Evolutionary conservation across 1,140 invertebrate species (phyloP), one percentile per base, ranked within the genome.

Genomic region (Ruditapes philippinarum): DNA sequence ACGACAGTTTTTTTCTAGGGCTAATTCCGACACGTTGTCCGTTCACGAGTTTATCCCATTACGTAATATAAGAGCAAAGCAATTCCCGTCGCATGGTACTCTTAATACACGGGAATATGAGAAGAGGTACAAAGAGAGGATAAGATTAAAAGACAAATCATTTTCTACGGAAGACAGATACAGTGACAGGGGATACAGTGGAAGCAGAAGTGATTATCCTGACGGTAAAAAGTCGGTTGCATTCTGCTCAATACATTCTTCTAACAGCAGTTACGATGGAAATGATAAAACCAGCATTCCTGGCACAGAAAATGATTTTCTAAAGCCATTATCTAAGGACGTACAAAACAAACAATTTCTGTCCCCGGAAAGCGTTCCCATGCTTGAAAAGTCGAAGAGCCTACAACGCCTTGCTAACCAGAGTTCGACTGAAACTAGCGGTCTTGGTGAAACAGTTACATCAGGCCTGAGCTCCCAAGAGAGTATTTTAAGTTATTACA

Each of bases 361-460:
- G 0, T 83, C 81, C 3, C 81, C 81, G 0, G 81, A 83, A 45
- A 31, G 9, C 38, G 60, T 49, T 12, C 36, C 73, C 7, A 86
- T 76, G 83, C 31, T 86, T 0, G 83, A 78, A 33, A 78, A 54
- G 74, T 78, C 45, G 38, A 78, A 78, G 74, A 49, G 74, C 22
- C 68, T 57, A 51, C 36, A 70, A 33, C 78, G 87, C 17, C 51
- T 95, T 7, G 93, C 93, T 65, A 92, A 93, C 49, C 94, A 95
- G 89, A 95, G 94, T 76, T 95, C 94, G 19, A 94, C 94, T 19
- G 94, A 95, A 85, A 95, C 94, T 40, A 95, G 94, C 88, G 94
- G 94, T 7, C 83, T 95, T 60, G 94, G 94, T 31, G 93, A 94
- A 70, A 94, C 94, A 0, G 70, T 94, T n/a, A 93, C 94, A 42